These are phyloP conservation scores for Hippocampus zosterae DNA, from an alignment of 2,113 vertebrate species.

Conservation along the genomic window DNA sequence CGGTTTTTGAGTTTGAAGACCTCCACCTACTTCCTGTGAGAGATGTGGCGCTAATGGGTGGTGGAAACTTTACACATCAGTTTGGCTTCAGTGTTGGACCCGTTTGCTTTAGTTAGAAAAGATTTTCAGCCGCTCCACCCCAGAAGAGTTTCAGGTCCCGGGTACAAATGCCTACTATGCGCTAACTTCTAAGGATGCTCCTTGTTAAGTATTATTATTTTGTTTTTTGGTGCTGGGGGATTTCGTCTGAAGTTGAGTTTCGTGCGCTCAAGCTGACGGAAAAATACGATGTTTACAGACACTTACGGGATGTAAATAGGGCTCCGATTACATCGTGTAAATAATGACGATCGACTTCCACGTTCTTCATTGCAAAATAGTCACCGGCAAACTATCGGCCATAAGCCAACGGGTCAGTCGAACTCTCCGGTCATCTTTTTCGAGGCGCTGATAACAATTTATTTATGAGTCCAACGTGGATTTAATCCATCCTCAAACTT, in stretches of 20 bases:
- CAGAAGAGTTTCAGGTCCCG: constrained; percentile 14
- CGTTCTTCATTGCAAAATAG: neutral
- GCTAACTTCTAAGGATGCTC: constrained; percentile 9
- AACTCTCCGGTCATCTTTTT: constrained; percentile 18
- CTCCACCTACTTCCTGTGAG: constrained; percentile 80
- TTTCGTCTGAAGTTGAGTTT: constrained; percentile 31
- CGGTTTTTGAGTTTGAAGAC: constrained; percentile 80
- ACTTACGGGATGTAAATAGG: constrained; percentile 43
- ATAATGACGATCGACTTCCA: constrained; percentile 3
- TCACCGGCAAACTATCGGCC: neutral
- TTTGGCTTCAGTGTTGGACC: constrained; percentile 82
- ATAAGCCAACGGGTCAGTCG: neutral
- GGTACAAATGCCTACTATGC: constrained; percentile 17
- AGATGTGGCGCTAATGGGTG: constrained; percentile 76
- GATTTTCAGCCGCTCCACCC: neutral
- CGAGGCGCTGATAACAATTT: constrained; percentile 29
- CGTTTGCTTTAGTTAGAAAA: constrained; percentile 81
- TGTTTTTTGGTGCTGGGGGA: neutral
- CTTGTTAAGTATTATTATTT: neutral
- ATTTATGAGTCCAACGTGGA: constrained; percentile 9
- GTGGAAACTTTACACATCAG: constrained; percentile 61
- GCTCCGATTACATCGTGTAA: constrained; percentile 26
- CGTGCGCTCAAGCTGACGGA: constrained; percentile 15
- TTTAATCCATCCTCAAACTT: constrained; percentile 7
- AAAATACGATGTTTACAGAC: constrained; percentile 69